Evolutionary conservation across 2,888 invertebrate genomes (phyloP).

Genomic region (Pilophorus perplexus): DNA sequence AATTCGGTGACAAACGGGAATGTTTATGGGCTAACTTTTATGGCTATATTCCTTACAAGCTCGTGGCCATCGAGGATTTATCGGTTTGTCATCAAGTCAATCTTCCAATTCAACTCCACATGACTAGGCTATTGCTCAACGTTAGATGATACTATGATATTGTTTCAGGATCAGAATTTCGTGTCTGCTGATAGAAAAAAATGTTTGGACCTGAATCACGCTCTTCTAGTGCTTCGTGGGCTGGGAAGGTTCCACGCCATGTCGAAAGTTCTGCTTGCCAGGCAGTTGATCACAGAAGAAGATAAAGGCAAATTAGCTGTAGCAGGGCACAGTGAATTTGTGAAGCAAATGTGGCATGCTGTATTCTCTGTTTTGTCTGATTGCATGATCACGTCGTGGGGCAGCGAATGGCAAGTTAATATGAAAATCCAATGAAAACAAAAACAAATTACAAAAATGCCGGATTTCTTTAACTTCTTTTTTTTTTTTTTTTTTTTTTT

Average conservation of each 20-base stretch:
- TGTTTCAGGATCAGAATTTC: not conserved
- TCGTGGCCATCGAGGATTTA: constrained; percentile 25
- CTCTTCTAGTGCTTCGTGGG: not conserved
- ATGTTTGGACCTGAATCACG: constrained; percentile 3
- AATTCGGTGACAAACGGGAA: constrained; percentile 33
- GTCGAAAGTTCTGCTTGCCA: constrained; percentile 7
- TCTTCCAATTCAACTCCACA: too few relatives aligned
- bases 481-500: too few relatives aligned
- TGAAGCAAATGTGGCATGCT: constrained; percentile 2
- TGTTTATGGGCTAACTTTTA: constrained; percentile 28
- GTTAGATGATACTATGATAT: too few relatives aligned
- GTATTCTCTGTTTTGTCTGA: not conserved
- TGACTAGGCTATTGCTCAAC: too few relatives aligned
- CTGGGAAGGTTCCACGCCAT: constrained; percentile 32
- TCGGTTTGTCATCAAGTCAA: too few relatives aligned
- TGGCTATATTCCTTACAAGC: constrained; percentile 24
- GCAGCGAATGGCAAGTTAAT: not conserved
- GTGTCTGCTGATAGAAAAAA: not conserved
- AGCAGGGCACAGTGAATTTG: not conserved
- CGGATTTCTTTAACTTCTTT: too few relatives aligned
- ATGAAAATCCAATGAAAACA: too few relatives aligned
- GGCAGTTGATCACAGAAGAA: not conserved
- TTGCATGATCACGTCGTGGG: not conserved
- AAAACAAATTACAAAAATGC: too few relatives aligned
- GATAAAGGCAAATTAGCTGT: not conserved